Evolutionary conservation across 2,797 vertebrate genomes (phyloP).

Genomic region (Sciaenops ocellatus): DNA sequence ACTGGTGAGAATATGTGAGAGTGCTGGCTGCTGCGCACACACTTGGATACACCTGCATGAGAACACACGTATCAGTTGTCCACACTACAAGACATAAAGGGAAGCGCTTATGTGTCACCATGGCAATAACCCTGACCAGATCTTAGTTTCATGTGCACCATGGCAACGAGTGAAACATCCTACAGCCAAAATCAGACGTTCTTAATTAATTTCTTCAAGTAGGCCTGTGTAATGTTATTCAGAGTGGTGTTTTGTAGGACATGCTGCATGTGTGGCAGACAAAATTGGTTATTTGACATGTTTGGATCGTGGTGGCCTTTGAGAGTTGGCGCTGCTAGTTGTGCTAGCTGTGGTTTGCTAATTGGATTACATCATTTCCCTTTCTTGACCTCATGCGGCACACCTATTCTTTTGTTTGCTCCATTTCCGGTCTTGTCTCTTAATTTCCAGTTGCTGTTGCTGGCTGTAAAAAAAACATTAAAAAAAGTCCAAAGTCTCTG

Average conservation of each 20-base stretch:
- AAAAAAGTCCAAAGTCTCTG: neutral
- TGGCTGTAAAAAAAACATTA: neutral
- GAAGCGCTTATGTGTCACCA: constrained; percentile 62
- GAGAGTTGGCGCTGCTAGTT: neutral
- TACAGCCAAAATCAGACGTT: constrained; percentile 29
- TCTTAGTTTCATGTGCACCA: constrained; percentile 52
- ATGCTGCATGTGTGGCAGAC: neutral
- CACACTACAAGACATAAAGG: constrained; percentile 59
- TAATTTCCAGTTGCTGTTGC: neutral
- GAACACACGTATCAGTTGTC: constrained; percentile 50
- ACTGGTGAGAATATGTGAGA: constrained; percentile 51
- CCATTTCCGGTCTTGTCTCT: constrained; percentile 6
- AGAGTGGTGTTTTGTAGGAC: neutral
- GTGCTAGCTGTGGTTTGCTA: neutral
- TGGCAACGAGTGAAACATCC: constrained; percentile 58
- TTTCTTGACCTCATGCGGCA: neutral
- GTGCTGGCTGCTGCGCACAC: constrained; percentile 6
- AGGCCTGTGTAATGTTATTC: constrained; percentile 2
- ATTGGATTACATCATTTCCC: neutral
- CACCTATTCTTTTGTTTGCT: constrained; percentile 8
- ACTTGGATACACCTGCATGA: constrained; percentile 46
- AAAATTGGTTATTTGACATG: neutral
- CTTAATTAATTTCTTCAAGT: constrained; percentile 24
- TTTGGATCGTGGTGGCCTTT: neutral
- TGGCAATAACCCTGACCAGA: constrained; percentile 65